Evolutionary conservation across 2,888 invertebrate species (phyloP).

Genomic region (Saturnia pavonia): DNA sequence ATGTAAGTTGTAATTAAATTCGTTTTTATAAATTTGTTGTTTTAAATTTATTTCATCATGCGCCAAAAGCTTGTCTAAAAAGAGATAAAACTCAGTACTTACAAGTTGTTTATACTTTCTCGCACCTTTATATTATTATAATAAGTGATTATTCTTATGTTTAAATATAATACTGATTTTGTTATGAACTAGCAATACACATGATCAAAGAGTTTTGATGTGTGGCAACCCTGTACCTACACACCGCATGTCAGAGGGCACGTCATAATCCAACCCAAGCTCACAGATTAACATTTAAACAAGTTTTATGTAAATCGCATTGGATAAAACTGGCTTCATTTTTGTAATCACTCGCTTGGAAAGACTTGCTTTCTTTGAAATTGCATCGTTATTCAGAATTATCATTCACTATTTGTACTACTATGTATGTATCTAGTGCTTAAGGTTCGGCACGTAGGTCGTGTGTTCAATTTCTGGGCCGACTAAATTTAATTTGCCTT

Average conservation of each 20-base stretch:
- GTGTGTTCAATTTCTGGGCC: no score
- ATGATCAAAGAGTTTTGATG: slow-evolving; percentile 1
- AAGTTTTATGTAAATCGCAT: slow-evolving; percentile 77
- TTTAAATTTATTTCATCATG: no score
- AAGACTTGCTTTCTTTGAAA: slow-evolving; percentile 41
- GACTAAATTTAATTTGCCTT: no score
- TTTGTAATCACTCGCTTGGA: slow-evolving; percentile 55
- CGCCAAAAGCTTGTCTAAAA: no score
- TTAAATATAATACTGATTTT: neutral
- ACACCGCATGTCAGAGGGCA: slow-evolving; percentile 59
- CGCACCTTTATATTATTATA: neutral
- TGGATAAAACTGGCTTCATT: slow-evolving; percentile 58
- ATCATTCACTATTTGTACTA: slow-evolving; percentile 33
- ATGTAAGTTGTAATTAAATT: no score
- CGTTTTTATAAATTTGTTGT: no score
- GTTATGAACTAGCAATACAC: neutral
- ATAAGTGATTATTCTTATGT: neutral
- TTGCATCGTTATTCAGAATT: slow-evolving; percentile 38
- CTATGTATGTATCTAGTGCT: slow-evolving; percentile 20
- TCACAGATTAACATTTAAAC: slow-evolving; percentile 78
- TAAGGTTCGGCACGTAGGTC: neutral
- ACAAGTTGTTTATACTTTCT: no score
- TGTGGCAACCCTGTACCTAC: slow-evolving; percentile 23
- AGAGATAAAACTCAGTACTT: no score
- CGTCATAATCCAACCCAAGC: slow-evolving; percentile 65